These are phyloP conservation scores for Lasiommata megera DNA, from an alignment of 2,888 invertebrate genomes.

Conservation along the genomic window DNA sequence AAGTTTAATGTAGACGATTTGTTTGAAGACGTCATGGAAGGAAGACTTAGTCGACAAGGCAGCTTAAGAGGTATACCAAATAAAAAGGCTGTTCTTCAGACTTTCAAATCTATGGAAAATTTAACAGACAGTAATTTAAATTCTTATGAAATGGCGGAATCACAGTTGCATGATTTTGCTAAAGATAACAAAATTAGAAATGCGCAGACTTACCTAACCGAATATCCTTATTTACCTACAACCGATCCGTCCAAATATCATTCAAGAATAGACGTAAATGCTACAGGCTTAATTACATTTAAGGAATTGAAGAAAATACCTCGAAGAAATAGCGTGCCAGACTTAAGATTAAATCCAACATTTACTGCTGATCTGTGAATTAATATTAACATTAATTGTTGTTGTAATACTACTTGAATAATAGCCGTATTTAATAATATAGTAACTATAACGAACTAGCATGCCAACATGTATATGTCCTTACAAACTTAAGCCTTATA, in stretches of 20 bases:
- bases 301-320: conserved; percentile 62
- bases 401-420: background rate
- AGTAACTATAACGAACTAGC: no score
- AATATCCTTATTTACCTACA: conserved; percentile 75
- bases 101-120: conserved; percentile 77
- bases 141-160: conserved; percentile 64
- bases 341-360: conserved; percentile 63
- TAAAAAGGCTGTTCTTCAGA: conserved; percentile 76
- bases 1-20: conserved; percentile 77
- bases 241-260: conserved; percentile 75
- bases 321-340: conserved; percentile 73
- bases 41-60: conserved; percentile 70
- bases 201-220: conserved; percentile 71
- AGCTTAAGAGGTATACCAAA: conserved; percentile 77
- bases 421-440: conserved; percentile 17
- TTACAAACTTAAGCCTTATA: no score
- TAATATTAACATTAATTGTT: background rate
- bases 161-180: conserved; percentile 59
- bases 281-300: conserved; percentile 70
- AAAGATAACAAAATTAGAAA: conserved; percentile 57
- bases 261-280: conserved; percentile 66
- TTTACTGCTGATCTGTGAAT: conserved; percentile 57
- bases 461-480: no score
- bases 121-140: conserved; percentile 56
- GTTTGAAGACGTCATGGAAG: conserved; percentile 73